These are phyloP conservation scores for Sander lucioperca DNA, from an alignment of 2,113 vertebrate species.

Conservation along the genomic window DNA sequence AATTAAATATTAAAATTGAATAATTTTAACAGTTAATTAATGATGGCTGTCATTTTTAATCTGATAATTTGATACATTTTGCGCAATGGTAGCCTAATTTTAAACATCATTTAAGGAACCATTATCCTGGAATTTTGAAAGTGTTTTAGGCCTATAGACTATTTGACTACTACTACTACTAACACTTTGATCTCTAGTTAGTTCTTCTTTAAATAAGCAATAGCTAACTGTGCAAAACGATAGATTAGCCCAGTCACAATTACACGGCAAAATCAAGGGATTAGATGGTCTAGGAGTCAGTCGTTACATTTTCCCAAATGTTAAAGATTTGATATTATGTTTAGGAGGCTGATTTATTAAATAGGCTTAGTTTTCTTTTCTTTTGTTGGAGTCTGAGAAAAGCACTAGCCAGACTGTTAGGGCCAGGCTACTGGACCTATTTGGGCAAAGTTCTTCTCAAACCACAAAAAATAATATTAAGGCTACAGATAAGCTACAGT, in stretches of 20 bases:
- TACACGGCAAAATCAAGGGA: not conserved
- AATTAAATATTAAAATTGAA: not conserved
- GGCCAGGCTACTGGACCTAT: not conserved
- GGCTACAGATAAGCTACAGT: not conserved
- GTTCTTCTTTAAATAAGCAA: too few species aligned
- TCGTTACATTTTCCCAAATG: not conserved
- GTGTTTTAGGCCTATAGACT: not conserved
- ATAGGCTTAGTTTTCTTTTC: too few species aligned
- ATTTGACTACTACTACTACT: not conserved
- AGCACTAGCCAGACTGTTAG: not conserved
- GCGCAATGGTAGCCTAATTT: not conserved
- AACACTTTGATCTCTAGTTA: not conserved
- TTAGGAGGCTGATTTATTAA: not conserved
- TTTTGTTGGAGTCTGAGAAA: not conserved
- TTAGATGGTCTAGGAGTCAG: not conserved
- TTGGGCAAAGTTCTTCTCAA: not conserved
- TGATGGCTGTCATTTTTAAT: not conserved
- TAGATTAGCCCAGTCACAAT: not conserved
- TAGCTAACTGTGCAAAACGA: too few species aligned
- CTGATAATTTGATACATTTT: not conserved
- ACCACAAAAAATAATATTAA: not conserved
- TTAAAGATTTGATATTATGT: not conserved
- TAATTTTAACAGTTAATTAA: not conserved
- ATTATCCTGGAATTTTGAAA: not conserved
- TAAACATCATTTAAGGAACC: not conserved